Percentiles rank a stretch among this genome's conserved stretches.
phyloP scores from a whole-genome alignment of 2,888 invertebrate species.

The Embidobia sp. region DNA sequence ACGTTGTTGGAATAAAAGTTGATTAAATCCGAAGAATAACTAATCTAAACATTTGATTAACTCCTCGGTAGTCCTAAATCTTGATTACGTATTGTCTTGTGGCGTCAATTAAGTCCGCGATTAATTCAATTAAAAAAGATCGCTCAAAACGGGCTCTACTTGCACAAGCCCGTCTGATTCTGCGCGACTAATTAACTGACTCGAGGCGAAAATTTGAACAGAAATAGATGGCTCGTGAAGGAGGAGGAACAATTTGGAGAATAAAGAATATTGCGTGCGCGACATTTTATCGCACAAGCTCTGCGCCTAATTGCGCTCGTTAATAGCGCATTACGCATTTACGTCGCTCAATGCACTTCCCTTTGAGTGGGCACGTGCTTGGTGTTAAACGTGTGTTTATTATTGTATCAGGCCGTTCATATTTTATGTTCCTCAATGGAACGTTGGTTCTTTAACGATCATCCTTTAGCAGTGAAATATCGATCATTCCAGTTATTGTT shows the following conservation, averaged over 20 bases:
- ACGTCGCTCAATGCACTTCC: conserved; percentile 32
- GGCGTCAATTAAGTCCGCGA: not conserved
- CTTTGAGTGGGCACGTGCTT: conserved; percentile 45
- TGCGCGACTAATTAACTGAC: conserved; percentile 32
- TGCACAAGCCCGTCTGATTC: conserved; percentile 6
- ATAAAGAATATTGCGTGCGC: conserved; percentile 20
- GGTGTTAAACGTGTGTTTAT: conserved; percentile 34
- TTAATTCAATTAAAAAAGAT: conserved; percentile 19
- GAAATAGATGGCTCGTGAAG: no score
- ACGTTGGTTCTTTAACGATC: no score
- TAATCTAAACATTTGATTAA: no score
- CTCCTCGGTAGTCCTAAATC: no score
- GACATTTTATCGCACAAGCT: conserved; percentile 47
- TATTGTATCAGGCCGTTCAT: conserved; percentile 22
- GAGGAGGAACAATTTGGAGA: no score
- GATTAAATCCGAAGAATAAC: no score
- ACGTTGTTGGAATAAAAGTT: no score
- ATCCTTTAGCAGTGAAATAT: no score
- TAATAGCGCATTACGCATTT: conserved; percentile 55
- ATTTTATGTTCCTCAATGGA: conserved; percentile 12
- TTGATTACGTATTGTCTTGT: no score
- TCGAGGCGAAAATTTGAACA: no score
- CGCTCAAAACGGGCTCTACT: not conserved
- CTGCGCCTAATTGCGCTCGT: conserved; percentile 55
- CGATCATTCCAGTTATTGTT: no score